Conservation (phyloP, 2,888 invertebrate genomes). For the Lycaena phlaeas region DNA sequence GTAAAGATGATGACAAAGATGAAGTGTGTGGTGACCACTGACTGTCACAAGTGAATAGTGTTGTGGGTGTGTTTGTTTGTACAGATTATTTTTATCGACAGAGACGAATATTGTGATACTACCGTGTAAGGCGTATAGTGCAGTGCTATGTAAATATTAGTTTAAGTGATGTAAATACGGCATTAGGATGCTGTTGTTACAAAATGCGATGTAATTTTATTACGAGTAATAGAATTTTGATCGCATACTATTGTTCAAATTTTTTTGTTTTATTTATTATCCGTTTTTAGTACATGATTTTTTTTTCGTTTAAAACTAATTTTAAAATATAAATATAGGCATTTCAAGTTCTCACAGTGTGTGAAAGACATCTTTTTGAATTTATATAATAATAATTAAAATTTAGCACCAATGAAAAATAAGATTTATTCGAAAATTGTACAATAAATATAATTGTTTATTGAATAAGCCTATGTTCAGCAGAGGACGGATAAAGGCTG, state of each 20-base stretch:
- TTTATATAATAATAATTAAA: too few relatives aligned
- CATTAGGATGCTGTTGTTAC: constrained; percentile 51
- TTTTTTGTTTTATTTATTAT: constrained; percentile 13
- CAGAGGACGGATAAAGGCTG: too few relatives aligned
- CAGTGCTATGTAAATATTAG: constrained; percentile 59
- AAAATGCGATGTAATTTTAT: constrained; percentile 33
- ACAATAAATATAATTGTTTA: too few relatives aligned
- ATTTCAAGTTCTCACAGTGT: too few relatives aligned
- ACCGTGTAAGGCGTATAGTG: constrained; percentile 54
- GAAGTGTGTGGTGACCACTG: constrained; percentile 58
- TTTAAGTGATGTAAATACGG: constrained; percentile 50
- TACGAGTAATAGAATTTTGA: constrained; percentile 21
- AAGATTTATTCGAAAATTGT: too few relatives aligned
- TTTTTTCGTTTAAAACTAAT: not conserved
- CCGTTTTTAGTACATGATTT: not conserved
- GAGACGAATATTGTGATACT: constrained; percentile 70
- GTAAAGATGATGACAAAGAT: constrained; percentile 63
- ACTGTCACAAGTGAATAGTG: constrained; percentile 36
- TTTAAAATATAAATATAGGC: too few relatives aligned
- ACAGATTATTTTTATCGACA: constrained; percentile 44
- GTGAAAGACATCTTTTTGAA: too few relatives aligned
- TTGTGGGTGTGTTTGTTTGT: constrained; percentile 34
- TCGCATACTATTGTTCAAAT: constrained; percentile 17
- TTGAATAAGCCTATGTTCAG: too few relatives aligned
- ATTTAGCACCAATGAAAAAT: too few relatives aligned